Base-by-base conservation (phyloP, 1,140 invertebrate genomes). In the Argopecten irradians region DNA sequence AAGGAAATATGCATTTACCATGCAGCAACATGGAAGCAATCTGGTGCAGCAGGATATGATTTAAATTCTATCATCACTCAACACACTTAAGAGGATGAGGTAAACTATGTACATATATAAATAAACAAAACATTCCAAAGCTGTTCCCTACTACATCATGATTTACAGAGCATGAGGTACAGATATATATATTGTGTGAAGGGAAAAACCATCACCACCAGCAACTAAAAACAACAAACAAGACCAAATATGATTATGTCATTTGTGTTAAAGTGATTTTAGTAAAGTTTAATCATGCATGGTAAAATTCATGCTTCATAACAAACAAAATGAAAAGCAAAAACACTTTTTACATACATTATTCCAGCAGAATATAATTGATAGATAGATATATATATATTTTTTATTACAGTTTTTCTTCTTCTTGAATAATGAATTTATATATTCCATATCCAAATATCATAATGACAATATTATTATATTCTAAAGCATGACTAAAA, bases 1-100 rank as follows among this genome's bases (percentile, higher is more conserved):
- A 71, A 28, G 55, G 55, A n/a, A 71, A 28, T 71, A 71, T 71
- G 55, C 55, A 71, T 71, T 71, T 28, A 71, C 55, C 55, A 71
- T 71, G 55, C 55, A 71, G 55, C 55, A 71, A 71, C 5, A 71
- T 71, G 55, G 55, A 71, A 71, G 55, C 55, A 3, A 28, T 71
- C n/a, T 16, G n/a, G 8, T 71, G 55, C n/a, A 71, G n/a, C 5
- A 28, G 28, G 55, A 71, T 28, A 71, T 71, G 22, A 71, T 71
- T 71, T n/a, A 28, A 71, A 71, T 28, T n/a, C n/a, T 71, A 28
- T 1, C 8, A 28, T 16, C 16, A 16, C 1, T 11, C 55, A 71
- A 71, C 55, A 71, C 55, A 71, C 55, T 71, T 71, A 8, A 71
- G 8, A 71, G 22, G 43, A 55, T 7, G 43, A 55, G 16, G 16